Evolutionary conservation across 2,797 vertebrate genomes (phyloP).

Genomic region (Coilia nasus): DNA sequence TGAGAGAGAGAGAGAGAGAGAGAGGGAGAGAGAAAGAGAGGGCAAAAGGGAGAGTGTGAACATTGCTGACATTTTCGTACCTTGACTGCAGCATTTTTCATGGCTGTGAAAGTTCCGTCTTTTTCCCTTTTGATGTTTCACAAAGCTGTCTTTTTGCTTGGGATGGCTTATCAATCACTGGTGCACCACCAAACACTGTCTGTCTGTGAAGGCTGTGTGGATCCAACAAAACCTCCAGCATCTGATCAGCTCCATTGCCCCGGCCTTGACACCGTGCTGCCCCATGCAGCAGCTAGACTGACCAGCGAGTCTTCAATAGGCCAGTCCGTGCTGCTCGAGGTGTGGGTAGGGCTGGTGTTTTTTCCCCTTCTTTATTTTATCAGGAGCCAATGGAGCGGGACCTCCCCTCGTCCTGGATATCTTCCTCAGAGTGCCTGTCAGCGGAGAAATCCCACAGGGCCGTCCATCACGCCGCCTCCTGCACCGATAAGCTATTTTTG

Average conservation of each 20-base stretch:
- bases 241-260: not conserved
- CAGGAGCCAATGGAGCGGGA: not conserved
- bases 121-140: not conserved
- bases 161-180: not conserved
- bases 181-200: not conserved
- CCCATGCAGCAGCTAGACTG: not conserved
- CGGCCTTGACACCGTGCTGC: not conserved
- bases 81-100: slow-evolving; percentile 8
- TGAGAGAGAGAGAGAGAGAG: not conserved
- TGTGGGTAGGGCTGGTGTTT: not conserved
- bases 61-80: not conserved
- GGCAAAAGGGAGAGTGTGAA: not conserved
- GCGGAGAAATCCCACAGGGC: not conserved
- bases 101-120: not conserved
- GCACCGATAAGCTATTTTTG: slow-evolving; percentile 22
- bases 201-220: not conserved
- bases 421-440: slow-evolving; percentile 9
- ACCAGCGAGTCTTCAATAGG: not conserved
- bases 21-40: not conserved
- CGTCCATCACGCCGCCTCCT: slow-evolving; percentile 12
- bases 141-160: not conserved
- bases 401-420: slow-evolving; percentile 7
- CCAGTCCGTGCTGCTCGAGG: not conserved
- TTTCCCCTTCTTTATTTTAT: not conserved
- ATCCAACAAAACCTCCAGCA: not conserved